Conservation (phyloP, 2,797 vertebrate species). For the Furcifer pardalis region DNA sequence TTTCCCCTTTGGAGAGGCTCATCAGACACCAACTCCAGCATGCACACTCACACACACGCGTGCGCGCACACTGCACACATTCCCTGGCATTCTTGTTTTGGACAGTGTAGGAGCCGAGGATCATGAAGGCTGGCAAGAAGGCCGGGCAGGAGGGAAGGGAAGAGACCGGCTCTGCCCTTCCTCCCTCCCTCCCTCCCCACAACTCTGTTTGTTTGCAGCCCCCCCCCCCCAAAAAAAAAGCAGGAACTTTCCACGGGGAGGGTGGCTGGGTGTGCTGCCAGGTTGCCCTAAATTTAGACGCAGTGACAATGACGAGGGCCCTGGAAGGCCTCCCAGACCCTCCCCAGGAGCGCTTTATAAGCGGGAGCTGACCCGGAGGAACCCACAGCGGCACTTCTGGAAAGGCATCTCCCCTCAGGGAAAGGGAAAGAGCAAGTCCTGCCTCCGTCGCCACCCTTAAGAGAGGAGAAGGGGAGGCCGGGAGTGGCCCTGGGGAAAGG, state of each 20-base stretch:
- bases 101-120: constrained; percentile 25
- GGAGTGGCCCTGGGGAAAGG: too few species aligned
- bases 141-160: constrained; percentile 65
- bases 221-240: constrained; percentile 18
- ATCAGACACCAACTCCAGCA: too few species aligned
- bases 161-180: background rate
- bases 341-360: constrained; percentile 74
- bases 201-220: constrained; percentile 55
- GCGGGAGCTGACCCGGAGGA: constrained; percentile 5
- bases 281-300: constrained; percentile 79
- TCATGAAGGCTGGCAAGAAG: constrained; percentile 67
- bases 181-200: constrained; percentile 18
- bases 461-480: too few species aligned
- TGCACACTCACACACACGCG: background rate
- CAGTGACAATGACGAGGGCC: constrained; percentile 66
- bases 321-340: constrained; percentile 68
- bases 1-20: background rate
- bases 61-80: too few species aligned
- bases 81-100: background rate
- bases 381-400: background rate
- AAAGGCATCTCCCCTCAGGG: too few species aligned
- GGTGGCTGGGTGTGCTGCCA: constrained; percentile 37
- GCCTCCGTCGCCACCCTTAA: too few species aligned
- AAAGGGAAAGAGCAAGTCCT: too few species aligned
- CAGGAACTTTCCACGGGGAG: constrained; percentile 71